A percentile compares a stretch with the other conserved stretches of the same genome.
These are phyloP conservation scores for Amphiprion clarkii DNA, from an alignment of 2,797 vertebrate genomes.

Conservation along the genomic window DNA sequence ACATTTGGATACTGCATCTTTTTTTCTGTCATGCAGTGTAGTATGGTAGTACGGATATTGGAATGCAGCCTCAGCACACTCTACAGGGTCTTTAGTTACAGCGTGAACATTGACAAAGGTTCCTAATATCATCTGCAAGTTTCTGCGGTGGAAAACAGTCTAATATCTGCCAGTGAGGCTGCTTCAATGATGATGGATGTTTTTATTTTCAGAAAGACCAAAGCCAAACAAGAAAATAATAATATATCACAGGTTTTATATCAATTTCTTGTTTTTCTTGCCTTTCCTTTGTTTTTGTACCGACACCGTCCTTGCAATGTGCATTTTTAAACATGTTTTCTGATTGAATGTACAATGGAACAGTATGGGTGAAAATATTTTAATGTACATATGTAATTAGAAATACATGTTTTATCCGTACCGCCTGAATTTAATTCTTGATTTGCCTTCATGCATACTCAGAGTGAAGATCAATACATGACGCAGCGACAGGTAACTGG, in stretches of 20 bases:
- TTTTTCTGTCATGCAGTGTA: no score
- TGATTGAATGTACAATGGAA: conserved; percentile 41
- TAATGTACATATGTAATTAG: conserved; percentile 48
- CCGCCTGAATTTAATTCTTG: not conserved
- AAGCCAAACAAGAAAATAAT: conserved; percentile 40
- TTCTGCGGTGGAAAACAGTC: no score
- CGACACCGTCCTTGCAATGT: not conserved
- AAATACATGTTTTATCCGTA: conserved; percentile 1
- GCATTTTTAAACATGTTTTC: conserved; percentile 12
- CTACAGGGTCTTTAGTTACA: no score
- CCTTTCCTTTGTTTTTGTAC: conserved; percentile 11
- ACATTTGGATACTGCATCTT: no score
- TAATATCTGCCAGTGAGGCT: not conserved
- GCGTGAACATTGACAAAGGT: no score
- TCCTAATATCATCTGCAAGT: no score
- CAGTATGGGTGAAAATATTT: conserved; percentile 21
- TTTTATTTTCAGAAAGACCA: conserved; percentile 30
- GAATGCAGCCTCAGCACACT: no score
- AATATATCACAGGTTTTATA: conserved; percentile 16
- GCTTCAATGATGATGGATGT: not conserved
- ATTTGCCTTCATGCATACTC: conserved; percentile 10
- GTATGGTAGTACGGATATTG: no score
- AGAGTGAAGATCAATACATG: not conserved
- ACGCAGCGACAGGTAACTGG: not conserved
- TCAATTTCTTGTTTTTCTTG: not conserved